Percentiles rank a stretch among this genome's conserved stretches.
phyloP scores from a whole-genome alignment of 2,797 vertebrate genomes.

The Hypotaenidia okinawae region DNA sequence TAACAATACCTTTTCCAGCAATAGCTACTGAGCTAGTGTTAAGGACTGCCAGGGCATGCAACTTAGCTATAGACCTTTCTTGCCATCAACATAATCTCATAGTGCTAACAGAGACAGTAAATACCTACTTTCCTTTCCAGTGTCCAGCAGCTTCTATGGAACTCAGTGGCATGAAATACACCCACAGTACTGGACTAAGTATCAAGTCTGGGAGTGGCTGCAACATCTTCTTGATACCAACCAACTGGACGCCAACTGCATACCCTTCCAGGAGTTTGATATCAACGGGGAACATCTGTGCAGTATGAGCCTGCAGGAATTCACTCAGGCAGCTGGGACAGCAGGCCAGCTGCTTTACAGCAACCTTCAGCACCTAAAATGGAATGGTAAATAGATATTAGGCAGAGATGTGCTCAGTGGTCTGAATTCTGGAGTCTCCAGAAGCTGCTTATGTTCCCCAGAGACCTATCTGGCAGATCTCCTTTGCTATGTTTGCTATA shows the following conservation, averaged over 20 bases:
- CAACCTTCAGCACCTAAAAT: conserved; percentile 92
- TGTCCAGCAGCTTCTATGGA: conserved; percentile 81
- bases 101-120: not conserved
- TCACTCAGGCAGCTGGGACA: conserved; percentile 87
- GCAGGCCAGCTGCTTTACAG: conserved; percentile 91
- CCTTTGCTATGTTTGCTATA: not conserved
- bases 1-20: not conserved
- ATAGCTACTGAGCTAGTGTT: not conserved
- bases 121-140: conserved; percentile 59
- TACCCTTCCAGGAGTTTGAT: conserved; percentile 96
- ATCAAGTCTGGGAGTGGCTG: conserved; percentile 99
- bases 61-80: not conserved
- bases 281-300: conserved; percentile 93
- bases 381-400: conserved; percentile 81
- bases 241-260: conserved; percentile 91
- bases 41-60: not conserved
- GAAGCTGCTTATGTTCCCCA: not conserved
- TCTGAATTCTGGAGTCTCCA: not conserved
- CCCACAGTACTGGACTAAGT: conserved; percentile 96
- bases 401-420: not conserved
- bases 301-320: conserved; percentile 91
- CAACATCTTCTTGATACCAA: conserved; percentile 96
- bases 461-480: not conserved
- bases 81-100: not conserved
- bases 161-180: conserved; percentile 90